Percentiles rank a stretch among this genome's conserved stretches.
phyloP scores from a whole-genome alignment of 1,140 invertebrate genomes.

The Hylyphantes graminicola region DNA sequence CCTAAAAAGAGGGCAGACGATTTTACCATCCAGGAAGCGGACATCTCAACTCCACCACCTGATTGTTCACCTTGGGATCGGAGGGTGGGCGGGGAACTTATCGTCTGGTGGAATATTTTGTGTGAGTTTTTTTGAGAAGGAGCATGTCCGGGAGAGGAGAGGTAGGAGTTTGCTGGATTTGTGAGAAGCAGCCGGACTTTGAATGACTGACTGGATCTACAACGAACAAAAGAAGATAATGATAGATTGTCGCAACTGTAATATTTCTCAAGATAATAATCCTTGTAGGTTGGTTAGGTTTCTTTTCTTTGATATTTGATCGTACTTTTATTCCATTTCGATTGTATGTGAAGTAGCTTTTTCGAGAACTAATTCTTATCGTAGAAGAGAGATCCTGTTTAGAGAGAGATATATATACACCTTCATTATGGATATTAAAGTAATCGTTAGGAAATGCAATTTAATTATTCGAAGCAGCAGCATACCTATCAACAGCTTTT shows the following conservation, averaged over 20 bases:
- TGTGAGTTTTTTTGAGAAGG: background rate
- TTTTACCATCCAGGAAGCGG: conserved; percentile 4
- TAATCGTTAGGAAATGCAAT: background rate
- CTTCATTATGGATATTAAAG: conserved; percentile 28
- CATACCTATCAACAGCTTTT: conserved; percentile 5
- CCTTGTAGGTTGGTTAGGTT: conserved; percentile 9
- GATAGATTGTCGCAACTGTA: no score
- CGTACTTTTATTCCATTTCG: conserved; percentile 20
- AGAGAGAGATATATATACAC: no score
- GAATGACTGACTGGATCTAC: no score
- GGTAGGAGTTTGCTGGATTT: no score
- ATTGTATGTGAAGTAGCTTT: conserved; percentile 4
- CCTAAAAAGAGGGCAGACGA: conserved; percentile 38
- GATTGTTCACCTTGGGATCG: conserved; percentile 30
- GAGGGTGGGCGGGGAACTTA: conserved; percentile 49
- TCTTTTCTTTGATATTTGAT: conserved; percentile 43
- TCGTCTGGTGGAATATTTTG: background rate
- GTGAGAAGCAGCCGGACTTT: no score
- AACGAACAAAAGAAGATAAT: no score
- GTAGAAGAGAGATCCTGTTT: no score
- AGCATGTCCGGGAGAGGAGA: no score
- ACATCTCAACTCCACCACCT: conserved; percentile 39
- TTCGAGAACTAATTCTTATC: no score
- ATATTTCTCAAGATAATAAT: no score
- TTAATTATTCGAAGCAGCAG: background rate